These are phyloP conservation scores for Cepaea hortensis DNA, from an alignment of 2,888 invertebrate species.

Conservation along the genomic window DNA sequence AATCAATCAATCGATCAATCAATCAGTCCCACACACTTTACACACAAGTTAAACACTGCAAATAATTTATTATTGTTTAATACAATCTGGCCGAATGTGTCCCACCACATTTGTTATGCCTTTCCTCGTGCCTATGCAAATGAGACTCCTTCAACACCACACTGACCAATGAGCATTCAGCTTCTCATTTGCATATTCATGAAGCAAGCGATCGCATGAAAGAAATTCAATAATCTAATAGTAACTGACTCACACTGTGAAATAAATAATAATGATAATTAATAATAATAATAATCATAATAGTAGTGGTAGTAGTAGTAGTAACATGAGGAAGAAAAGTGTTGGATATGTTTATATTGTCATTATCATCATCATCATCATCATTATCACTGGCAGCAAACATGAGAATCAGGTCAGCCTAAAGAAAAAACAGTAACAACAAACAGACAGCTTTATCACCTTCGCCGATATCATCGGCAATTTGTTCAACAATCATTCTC, in stretches of 20 bases:
- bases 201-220: conserved; percentile 41
- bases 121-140: conserved; percentile 32
- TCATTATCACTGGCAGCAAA: background rate
- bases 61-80: conserved; percentile 46
- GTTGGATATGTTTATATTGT: conserved; percentile 43
- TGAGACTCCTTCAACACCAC: conserved; percentile 25
- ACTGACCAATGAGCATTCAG: conserved; percentile 12
- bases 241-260: conserved; percentile 45
- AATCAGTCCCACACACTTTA: background rate
- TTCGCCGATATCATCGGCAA: background rate
- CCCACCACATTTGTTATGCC: conserved; percentile 46
- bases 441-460: background rate
- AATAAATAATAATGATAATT: conserved; percentile 45
- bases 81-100: conserved; percentile 47
- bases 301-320: conserved; percentile 16
- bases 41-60: conserved; percentile 1
- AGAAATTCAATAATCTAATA: conserved; percentile 48
- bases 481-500: background rate
- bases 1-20: too few relatives aligned
- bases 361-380: conserved; percentile 26
- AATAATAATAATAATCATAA: background rate
- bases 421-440: background rate
- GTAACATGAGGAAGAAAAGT: conserved; percentile 32
- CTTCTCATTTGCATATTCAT: conserved; percentile 33
- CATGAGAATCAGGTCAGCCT: background rate